Evolutionary conservation across 2,797 vertebrate species (phyloP).

Genomic region (Lepidocolaptes lacrymiger): DNA sequence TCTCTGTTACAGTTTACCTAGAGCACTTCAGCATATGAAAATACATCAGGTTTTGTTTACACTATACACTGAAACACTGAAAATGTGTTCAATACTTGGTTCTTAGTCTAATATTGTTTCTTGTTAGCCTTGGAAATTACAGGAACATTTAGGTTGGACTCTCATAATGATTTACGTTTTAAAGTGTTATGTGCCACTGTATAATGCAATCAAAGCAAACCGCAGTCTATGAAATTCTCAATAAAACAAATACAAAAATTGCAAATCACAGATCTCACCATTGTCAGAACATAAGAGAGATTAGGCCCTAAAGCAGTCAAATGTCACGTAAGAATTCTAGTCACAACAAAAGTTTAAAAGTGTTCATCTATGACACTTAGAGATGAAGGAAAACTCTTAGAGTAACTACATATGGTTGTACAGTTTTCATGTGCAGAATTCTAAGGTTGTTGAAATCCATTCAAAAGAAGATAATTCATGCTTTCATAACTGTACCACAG

Average conservation of each 20-base stretch:
- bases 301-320: background rate
- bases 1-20: background rate
- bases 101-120: background rate
- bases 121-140: constrained; percentile 1
- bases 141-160: background rate
- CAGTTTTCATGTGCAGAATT: background rate
- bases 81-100: background rate
- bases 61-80: background rate
- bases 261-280: background rate
- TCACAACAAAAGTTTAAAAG: background rate
- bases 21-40: background rate
- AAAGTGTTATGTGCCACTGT: background rate
- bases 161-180: background rate
- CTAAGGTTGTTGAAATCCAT: background rate
- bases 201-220: background rate
- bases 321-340: background rate
- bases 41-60: background rate
- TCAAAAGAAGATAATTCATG: background rate
- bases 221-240: background rate
- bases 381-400: background rate
- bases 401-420: background rate
- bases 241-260: background rate
- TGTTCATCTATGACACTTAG: background rate
- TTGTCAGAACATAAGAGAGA: background rate
- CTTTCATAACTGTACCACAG: background rate